phyloP scores from a whole-genome alignment of 30 jellyfish, hydroid and myxozoan genomes.

The Aurelia aurita region DNA sequence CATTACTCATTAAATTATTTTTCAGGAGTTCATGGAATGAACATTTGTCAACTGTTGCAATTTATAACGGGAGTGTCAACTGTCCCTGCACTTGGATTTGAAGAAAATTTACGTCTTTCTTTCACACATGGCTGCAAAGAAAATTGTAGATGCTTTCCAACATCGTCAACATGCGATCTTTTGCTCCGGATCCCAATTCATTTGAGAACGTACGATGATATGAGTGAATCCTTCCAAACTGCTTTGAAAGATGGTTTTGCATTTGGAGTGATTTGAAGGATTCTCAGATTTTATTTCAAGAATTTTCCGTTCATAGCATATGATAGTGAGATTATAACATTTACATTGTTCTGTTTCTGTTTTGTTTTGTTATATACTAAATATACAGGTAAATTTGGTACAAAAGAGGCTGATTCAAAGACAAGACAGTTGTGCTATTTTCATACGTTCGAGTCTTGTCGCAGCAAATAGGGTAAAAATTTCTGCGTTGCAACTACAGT shows the following conservation, averaged over 20 bases:
- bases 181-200: constrained; percentile 1
- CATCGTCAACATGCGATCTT: constrained; percentile 39
- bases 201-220: background rate
- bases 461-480: too few relatives aligned
- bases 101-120: background rate
- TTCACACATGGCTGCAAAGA: constrained; percentile 30
- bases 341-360: too few relatives aligned
- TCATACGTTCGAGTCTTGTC: too few relatives aligned
- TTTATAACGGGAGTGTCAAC: constrained; percentile 10
- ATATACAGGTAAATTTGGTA: too few relatives aligned
- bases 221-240: background rate
- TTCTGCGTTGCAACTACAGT: too few relatives aligned
- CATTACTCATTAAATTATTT: background rate
- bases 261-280: constrained; percentile 18
- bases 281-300: too few relatives aligned
- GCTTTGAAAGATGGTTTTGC: constrained; percentile 10
- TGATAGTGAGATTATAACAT: too few relatives aligned
- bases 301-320: too few relatives aligned
- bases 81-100: constrained; percentile 62
- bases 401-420: too few relatives aligned
- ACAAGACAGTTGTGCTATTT: too few relatives aligned
- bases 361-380: too few relatives aligned
- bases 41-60: background rate
- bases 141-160: constrained; percentile 41
- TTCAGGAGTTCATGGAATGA: background rate